Conservation (phyloP, 2,888 invertebrate species). For the Drosophila barbarae region DNA sequence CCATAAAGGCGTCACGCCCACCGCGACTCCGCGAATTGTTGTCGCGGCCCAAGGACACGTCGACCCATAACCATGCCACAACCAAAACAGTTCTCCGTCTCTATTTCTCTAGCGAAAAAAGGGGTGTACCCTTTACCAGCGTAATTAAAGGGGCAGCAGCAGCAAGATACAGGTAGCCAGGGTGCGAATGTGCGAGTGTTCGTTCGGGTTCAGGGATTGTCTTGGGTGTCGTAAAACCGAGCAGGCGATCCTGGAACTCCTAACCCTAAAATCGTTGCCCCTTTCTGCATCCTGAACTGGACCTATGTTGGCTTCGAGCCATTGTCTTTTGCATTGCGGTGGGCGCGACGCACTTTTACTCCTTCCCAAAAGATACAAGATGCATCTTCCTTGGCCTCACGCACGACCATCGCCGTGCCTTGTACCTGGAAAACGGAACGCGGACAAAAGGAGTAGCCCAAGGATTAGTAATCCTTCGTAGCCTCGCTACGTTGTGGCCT, state of each 20-base stretch:
- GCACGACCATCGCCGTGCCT: slow-evolving; percentile 26
- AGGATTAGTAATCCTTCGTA: slow-evolving; percentile 49
- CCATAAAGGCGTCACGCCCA: slow-evolving; percentile 73
- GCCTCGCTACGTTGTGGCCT: slow-evolving; percentile 15
- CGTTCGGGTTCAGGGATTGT: background rate
- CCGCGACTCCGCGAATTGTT: slow-evolving; percentile 55
- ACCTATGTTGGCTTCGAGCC: slow-evolving; percentile 36
- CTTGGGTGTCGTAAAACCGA: slow-evolving; percentile 17
- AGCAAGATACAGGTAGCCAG: slow-evolving; percentile 34
- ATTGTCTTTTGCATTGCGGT: slow-evolving; percentile 57
- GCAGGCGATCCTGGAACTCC: slow-evolving; percentile 16
- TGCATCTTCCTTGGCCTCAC: slow-evolving; percentile 12
- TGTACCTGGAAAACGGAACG: slow-evolving; percentile 55
- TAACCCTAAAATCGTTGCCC: slow-evolving; percentile 57
- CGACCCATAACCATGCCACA: slow-evolving; percentile 52
- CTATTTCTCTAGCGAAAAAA: slow-evolving; percentile 46
- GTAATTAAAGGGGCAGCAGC: slow-evolving; percentile 67
- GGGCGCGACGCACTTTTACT: slow-evolving; percentile 73
- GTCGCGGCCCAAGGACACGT: slow-evolving; percentile 46
- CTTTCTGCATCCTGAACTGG: slow-evolving; percentile 54
- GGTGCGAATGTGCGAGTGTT: slow-evolving; percentile 14
- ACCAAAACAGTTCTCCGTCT: slow-evolving; percentile 59
- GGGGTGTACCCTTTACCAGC: slow-evolving; percentile 77
- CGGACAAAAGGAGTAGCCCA: slow-evolving; percentile 45
- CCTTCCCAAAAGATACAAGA: slow-evolving; percentile 32